phyloP scores from a whole-genome alignment of 2,113 vertebrate genomes.

The Microcebus tavaratra region DNA sequence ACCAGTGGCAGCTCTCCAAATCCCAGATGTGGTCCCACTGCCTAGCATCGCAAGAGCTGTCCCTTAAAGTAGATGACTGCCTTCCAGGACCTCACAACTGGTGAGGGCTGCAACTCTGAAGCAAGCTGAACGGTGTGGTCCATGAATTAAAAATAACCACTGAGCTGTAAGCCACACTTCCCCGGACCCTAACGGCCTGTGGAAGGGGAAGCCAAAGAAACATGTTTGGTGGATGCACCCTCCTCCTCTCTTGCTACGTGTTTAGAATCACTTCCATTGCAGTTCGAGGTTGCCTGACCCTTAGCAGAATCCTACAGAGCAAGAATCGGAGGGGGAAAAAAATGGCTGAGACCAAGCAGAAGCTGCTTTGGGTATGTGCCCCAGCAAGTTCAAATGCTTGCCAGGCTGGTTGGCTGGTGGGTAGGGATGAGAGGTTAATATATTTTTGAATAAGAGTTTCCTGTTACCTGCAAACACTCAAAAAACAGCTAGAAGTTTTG shows the following conservation, averaged over 20 bases:
- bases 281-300: not conserved
- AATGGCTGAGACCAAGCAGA: not conserved
- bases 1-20: not conserved
- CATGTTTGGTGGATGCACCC: not conserved
- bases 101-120: not conserved
- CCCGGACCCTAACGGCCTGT: not conserved
- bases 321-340: not conserved
- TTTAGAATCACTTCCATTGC: not conserved
- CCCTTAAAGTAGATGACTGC: not conserved
- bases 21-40: not conserved
- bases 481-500: conserved; percentile 31
- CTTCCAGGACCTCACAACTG: conserved; percentile 40
- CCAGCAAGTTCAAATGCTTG: conserved; percentile 52
- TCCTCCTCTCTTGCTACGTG: not conserved
- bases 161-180: not conserved
- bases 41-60: not conserved
- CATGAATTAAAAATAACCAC: not conserved
- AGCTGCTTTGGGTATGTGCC: not conserved
- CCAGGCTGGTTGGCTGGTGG: not conserved
- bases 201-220: conserved; percentile 37
- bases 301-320: not conserved
- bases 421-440: not conserved
- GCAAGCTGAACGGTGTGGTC: not conserved
- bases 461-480: conserved; percentile 46
- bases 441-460: conserved; percentile 58